Base-by-base conservation (phyloP, 2,797 vertebrate genomes). In the Denticeps clupeoides region DNA sequence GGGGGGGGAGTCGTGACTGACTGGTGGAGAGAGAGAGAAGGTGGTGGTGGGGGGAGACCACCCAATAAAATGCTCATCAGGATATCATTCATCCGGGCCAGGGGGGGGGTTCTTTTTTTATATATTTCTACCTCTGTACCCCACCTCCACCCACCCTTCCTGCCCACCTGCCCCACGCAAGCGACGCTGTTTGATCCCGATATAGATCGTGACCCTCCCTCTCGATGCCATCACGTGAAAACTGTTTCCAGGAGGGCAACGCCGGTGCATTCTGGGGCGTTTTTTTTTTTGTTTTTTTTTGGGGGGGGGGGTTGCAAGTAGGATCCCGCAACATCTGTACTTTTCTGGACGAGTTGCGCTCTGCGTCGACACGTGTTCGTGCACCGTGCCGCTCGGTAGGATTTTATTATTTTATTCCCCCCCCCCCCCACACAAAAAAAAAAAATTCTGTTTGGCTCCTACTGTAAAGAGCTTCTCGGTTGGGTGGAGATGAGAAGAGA, bases 1-100 rank as follows among this genome's bases (percentile, higher is more conserved):
- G 87, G 87, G 84, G 84, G 86, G 85, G 77, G 84, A 90, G 89
- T 96, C 93, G 93, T 97, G 92, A 95, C 93, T 91, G 90, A 86
- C 86, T 89, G 81, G 86, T 86, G 82, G 85, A 84, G 80, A 85
- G 83, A 87, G 85, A 85, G 81, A 87, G 83, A n/a, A n/a, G n/a
- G n/a, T n/a, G n/a, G n/a, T n/a, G n/a, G n/a, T n/a, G n/a, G 72
- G 80, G 80, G 84, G 78, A 73, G 77, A 80, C 76, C 80, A 81
- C 75, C 83, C 82, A 85, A 87, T 84, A 83, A 79, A 82, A 81
- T 63, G 72, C 72, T 73, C 72, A 78, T 72, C 77, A 55, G 72
- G 76, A 78, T 79, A 72, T 63, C 77, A 71, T 74, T 65, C 61
- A n/a, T n/a, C n/a, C n/a, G n/a, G n/a, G n/a, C n/a, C n/a, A n/a